phyloP scores from a whole-genome alignment of 2,888 invertebrate species.

The Lamproptera curius region DNA sequence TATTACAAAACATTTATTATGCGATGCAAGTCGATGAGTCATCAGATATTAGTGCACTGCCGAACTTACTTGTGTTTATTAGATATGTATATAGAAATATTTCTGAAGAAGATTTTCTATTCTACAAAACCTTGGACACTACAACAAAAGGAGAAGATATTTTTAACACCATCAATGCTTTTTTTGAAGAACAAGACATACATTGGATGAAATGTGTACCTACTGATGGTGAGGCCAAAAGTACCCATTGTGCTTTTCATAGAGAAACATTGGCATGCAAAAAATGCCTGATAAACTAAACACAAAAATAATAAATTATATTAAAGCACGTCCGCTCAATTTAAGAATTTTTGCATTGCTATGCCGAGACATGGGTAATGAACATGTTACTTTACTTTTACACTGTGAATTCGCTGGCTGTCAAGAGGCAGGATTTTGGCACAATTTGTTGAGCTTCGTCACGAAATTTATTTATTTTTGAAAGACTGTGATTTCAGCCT shows the following conservation, averaged over 20 bases:
- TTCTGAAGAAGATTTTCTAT: not conserved
- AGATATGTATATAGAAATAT: not conserved
- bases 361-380: not conserved
- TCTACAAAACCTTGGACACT: not conserved
- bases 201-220: not conserved
- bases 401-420: not conserved
- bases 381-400: not conserved
- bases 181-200: not conserved
- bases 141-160: not conserved
- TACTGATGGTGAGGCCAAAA: not conserved
- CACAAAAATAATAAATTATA: no score
- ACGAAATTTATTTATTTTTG: not conserved
- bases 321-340: no score
- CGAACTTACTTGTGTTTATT: no score
- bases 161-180: not conserved
- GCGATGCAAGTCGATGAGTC: no score
- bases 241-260: not conserved
- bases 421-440: not conserved
- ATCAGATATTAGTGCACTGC: no score
- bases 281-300: no score
- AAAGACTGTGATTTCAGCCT: not conserved
- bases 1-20: no score
- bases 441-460: not conserved
- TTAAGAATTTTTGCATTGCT: no score
- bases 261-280: no score